A percentile compares a stretch with the other conserved stretches of the same genome.
phyloP scores from a whole-genome alignment of 1,140 invertebrate species.

The Gonatopus flavifemur region DNA sequence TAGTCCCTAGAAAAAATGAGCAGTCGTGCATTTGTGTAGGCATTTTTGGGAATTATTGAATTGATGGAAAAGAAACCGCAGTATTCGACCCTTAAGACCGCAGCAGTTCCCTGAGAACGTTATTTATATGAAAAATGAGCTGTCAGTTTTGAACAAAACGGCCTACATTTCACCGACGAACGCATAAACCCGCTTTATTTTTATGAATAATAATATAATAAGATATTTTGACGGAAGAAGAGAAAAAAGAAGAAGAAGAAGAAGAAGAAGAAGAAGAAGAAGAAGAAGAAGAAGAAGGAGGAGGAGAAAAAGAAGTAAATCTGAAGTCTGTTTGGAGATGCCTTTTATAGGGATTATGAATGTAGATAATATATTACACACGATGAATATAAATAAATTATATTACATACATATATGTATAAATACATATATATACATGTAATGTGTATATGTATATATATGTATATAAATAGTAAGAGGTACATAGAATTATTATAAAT shows the following conservation, averaged over 20 bases:
- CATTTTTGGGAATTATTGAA: too few relatives aligned
- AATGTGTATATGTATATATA: conserved; percentile 53
- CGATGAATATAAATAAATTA: conserved; percentile 57
- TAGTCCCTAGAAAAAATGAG: too few relatives aligned
- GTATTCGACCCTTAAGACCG: too few relatives aligned
- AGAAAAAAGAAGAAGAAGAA: too few relatives aligned
- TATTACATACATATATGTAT: conserved; percentile 54
- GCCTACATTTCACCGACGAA: conserved; percentile 31
- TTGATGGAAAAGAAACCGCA: too few relatives aligned
- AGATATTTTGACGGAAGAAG: conserved; percentile 61
- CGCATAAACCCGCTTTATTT: conserved; percentile 56
- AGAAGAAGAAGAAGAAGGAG: too few relatives aligned
- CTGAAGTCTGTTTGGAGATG: conserved; percentile 60
- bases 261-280: too few relatives aligned
- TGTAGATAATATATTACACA: conserved; percentile 60
- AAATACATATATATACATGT: conserved; percentile 40
- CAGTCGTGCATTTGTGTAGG: too few relatives aligned
- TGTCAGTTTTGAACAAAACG: conserved; percentile 32
- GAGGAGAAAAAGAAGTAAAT: conserved; percentile 56
- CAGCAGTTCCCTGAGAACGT: too few relatives aligned
- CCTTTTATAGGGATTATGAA: conserved; percentile 60
- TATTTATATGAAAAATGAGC: too few relatives aligned
- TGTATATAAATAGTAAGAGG: conserved; percentile 54
- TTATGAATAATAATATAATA: conserved; percentile 62
- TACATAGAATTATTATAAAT: conserved; percentile 52